Base-by-base conservation (phyloP, 2,888 invertebrate genomes). In the Lordiphosa andalusiaca region DNA sequence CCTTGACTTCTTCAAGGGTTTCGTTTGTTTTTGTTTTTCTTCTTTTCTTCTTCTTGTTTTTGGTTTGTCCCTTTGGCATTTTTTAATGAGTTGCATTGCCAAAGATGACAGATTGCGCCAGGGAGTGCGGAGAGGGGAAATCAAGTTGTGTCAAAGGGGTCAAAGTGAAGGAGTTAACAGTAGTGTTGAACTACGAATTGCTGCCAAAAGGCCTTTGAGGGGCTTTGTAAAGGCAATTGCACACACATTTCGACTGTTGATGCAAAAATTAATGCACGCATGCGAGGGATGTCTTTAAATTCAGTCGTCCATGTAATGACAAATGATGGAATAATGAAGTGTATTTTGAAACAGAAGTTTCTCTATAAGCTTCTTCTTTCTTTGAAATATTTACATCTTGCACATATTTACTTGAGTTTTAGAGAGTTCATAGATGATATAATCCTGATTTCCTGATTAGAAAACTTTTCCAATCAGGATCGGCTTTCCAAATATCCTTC, bases 31-130 rank as follows among this genome's bases (percentile, higher is more conserved):
- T 63, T 33, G 21, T 48, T 53, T 62, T 53, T 41, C 16, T 6
- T 25, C 9, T 16, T 13, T 30, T 16, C 9, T 30, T 10, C 12
- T 42, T 42, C 54, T 62, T 62, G 44, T 62, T 63, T 38, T 44
- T 36, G 47, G 48, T 37, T 37, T 25, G 37, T 38, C 42, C 33
- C 46, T 44, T 63, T 46, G 46, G 40, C 63, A 55, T 50, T 63
- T 30, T 63, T 63, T 63, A 63, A 63, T 63, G 62, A 63, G 63
- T 63, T 63, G 46, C 62, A 50, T 36, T 23, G 64, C 49, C 55
- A 40, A 46, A 30, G 64, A 41, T 33, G 33, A 37, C 16, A 23
- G 38, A 48, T 10, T 12, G 25, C 23, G 37, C 48, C 37, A 1
- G 36, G 12, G 13, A 48, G 21, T 35, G 40, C 9, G 21, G 6